Conservation (phyloP, 1,140 invertebrate species). For the Camponotus vicinus region DNA sequence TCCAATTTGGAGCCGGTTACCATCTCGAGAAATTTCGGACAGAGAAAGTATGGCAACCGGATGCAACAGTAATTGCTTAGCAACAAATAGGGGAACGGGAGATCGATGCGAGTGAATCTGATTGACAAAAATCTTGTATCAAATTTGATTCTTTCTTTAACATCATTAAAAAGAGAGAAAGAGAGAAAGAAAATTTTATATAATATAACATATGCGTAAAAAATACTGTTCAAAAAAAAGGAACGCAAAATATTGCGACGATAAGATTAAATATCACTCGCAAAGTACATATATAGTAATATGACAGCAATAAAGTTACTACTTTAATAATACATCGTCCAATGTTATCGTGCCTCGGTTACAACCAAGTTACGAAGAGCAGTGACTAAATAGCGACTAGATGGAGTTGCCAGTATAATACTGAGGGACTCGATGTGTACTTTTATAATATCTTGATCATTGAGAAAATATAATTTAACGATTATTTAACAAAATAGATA, state of each 20-base stretch:
- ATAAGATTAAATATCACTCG: background rate
- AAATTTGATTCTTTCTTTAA: background rate
- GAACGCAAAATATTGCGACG: background rate
- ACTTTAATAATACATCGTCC: background rate
- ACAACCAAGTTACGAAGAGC: background rate
- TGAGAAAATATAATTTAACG: background rate
- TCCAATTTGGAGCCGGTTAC: too few species aligned
- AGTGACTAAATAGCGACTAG: constrained; percentile 3
- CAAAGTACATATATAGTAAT: background rate
- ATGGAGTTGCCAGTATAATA: constrained; percentile 60
- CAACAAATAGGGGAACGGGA: background rate
- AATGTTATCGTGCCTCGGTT: constrained; percentile 34
- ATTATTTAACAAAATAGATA: background rate
- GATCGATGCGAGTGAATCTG: background rate
- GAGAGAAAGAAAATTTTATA: background rate
- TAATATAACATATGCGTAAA: background rate
- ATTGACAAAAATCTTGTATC: background rate
- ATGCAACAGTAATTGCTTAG: background rate
- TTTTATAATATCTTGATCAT: background rate
- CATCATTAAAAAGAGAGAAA: too few species aligned
- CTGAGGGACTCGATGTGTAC: background rate
- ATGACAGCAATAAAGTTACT: background rate
- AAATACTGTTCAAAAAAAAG: background rate
- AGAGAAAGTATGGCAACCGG: constrained; percentile 20
- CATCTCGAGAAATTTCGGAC: background rate